Conservation (phyloP, 2,113 vertebrate genomes). For the Istiophorus platypterus region DNA sequence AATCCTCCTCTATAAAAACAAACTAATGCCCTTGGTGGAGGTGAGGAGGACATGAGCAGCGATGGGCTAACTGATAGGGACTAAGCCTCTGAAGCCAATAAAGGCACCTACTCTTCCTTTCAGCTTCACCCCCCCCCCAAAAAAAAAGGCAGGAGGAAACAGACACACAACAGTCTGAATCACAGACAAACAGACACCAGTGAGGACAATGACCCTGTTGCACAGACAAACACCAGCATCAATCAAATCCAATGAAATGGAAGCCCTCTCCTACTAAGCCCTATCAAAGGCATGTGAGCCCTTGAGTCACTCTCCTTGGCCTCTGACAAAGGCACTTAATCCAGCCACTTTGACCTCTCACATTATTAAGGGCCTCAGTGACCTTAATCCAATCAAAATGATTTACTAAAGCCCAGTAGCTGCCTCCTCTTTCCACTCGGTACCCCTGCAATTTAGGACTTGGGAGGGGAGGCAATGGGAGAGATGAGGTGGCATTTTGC, state of each 20-base stretch:
- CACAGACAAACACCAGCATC: constrained; percentile 81
- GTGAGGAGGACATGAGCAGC: constrained; percentile 51
- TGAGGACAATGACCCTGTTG: constrained; percentile 77
- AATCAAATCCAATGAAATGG: constrained; percentile 82
- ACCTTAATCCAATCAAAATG: constrained; percentile 99
- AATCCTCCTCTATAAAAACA: constrained; percentile 57
- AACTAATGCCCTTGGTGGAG: constrained; percentile 27
- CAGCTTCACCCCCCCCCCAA: constrained; percentile 24
- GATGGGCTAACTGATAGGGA: constrained; percentile 62
- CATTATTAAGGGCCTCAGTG: constrained; percentile 93
- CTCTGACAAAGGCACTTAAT: constrained; percentile 91
- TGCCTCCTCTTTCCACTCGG: constrained; percentile 78
- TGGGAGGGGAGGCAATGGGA: constrained; percentile 82
- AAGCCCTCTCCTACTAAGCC: constrained; percentile 81
- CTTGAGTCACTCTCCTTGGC: constrained; percentile 78
- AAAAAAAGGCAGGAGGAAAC: constrained; percentile 79
- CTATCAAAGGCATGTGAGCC: constrained; percentile 83
- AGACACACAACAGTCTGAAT: constrained; percentile 75
- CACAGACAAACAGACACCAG: constrained; percentile 81
- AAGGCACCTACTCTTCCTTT: constrained; percentile 64
- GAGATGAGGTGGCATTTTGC: constrained; percentile 86
- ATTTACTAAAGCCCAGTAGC: constrained; percentile 91
- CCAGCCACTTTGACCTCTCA: constrained; percentile 92
- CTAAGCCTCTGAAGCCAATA: constrained; percentile 58
- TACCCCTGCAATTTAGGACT: constrained; percentile 82